phyloP scores from a whole-genome alignment of 2,113 vertebrate species.

The Pluvianellus socialis region DNA sequence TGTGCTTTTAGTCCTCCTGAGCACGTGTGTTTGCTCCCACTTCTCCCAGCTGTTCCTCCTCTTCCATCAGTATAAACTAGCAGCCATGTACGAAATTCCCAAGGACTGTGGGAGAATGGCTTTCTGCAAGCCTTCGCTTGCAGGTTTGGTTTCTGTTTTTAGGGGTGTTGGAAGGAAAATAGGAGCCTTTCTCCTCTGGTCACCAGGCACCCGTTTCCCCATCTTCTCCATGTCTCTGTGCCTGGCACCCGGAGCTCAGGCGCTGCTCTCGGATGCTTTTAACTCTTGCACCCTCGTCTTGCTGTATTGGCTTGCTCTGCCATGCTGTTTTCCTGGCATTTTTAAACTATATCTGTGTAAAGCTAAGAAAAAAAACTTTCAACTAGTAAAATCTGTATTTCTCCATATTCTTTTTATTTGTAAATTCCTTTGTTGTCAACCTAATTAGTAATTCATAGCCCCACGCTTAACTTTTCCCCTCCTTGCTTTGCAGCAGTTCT shows the following conservation, averaged over 20 bases:
- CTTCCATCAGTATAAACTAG: neutral
- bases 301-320: neutral
- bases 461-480: neutral
- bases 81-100: rapidly evolving
- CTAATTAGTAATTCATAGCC: neutral
- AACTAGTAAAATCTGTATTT: neutral
- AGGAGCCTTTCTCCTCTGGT: neutral
- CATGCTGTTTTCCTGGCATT: neutral
- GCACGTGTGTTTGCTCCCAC: neutral
- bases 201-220: neutral
- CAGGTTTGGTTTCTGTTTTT: neutral
- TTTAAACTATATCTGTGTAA: neutral
- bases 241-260: neutral
- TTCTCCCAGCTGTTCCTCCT: neutral
- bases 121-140: neutral
- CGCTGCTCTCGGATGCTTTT: neutral
- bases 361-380: neutral
- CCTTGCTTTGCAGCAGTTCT: neutral
- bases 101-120: neutral
- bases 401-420: neutral
- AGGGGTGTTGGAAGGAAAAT: neutral
- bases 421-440: neutral
- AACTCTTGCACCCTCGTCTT: neutral
- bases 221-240: neutral
- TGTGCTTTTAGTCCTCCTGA: neutral